Evolutionary conservation across 1,140 invertebrate species (phyloP).

Genomic region (Drosophila seguyi): DNA sequence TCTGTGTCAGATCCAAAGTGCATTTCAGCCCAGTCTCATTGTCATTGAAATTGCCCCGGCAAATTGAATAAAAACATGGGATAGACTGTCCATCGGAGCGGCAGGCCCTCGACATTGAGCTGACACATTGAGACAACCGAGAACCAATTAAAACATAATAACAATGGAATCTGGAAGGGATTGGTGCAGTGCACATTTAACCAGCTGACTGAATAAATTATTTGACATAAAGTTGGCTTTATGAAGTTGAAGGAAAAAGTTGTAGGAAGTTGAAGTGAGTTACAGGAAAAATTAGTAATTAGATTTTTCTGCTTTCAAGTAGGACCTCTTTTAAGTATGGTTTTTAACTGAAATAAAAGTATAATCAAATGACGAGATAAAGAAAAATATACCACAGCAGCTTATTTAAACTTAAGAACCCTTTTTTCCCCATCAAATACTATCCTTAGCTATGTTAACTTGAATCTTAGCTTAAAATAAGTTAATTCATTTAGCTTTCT

Average conservation of each 20-base stretch:
- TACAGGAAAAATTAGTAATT: too few relatives aligned
- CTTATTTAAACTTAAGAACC: background rate
- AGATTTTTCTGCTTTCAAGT: too few relatives aligned
- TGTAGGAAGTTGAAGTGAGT: background rate
- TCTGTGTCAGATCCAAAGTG: slow-evolving; percentile 15
- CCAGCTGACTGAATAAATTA: slow-evolving; percentile 14
- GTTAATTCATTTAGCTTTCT: background rate
- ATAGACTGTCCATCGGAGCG: slow-evolving; percentile 6
- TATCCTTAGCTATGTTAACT: background rate
- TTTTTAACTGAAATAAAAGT: background rate
- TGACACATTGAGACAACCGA: slow-evolving; percentile 56
- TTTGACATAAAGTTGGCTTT: background rate
- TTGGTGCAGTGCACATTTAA: background rate
- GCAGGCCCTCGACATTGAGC: slow-evolving; percentile 29
- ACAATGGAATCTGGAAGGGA: slow-evolving; percentile 33
- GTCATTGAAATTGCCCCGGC: slow-evolving; percentile 62
- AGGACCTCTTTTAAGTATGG: too few relatives aligned
- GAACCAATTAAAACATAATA: slow-evolving; percentile 76
- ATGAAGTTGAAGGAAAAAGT: background rate
- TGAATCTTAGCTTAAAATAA: background rate
- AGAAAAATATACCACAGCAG: background rate
- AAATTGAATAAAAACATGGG: slow-evolving; percentile 82
- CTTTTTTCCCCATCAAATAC: background rate
- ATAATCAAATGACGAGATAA: background rate
- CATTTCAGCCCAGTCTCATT: slow-evolving; percentile 37